Conservation (phyloP, 2,888 invertebrate species). For the Lypha dubia region DNA sequence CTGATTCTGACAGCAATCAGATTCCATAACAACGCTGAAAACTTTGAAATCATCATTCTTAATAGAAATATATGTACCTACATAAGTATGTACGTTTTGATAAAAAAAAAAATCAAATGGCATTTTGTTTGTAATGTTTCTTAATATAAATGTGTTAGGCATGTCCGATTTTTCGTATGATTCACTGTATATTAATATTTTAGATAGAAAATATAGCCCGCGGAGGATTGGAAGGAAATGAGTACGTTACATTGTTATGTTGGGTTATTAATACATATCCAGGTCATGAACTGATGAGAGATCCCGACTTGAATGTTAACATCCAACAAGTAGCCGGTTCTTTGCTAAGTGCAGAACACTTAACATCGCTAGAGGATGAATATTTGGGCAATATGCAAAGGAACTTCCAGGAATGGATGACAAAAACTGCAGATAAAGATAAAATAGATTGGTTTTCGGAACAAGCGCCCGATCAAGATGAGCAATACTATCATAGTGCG, state of each 20-base stretch:
- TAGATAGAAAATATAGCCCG: conserved; percentile 94
- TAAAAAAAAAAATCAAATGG: too few species aligned
- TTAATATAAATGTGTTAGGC: too few species aligned
- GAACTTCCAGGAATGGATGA: conserved; percentile 98
- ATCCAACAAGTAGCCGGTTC: conserved; percentile 88
- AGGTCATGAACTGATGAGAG: conserved; percentile 93
- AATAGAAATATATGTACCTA: too few species aligned
- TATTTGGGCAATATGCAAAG: conserved; percentile 94
- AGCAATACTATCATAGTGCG: conserved; percentile 94
- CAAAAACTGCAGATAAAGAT: conserved; percentile 95
- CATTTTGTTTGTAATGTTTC: too few species aligned
- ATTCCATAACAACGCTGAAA: too few species aligned
- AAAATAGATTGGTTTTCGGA: conserved; percentile 95
- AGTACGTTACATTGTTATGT: conserved; percentile 95
- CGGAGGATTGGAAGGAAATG: conserved; percentile 96
- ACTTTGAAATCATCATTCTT: too few species aligned
- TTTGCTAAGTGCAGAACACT: conserved; percentile 89
- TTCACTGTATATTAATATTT: not conserved
- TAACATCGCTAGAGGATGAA: conserved; percentile 91
- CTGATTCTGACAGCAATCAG: too few species aligned
- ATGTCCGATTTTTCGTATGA: too few species aligned
- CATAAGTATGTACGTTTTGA: too few species aligned
- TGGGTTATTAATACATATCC: conserved; percentile 97
- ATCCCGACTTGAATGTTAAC: conserved; percentile 92
- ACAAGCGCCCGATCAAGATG: conserved; percentile 91